phyloP scores from a whole-genome alignment of 2,797 vertebrate species.

The Sebastes hubbsi region DNA sequence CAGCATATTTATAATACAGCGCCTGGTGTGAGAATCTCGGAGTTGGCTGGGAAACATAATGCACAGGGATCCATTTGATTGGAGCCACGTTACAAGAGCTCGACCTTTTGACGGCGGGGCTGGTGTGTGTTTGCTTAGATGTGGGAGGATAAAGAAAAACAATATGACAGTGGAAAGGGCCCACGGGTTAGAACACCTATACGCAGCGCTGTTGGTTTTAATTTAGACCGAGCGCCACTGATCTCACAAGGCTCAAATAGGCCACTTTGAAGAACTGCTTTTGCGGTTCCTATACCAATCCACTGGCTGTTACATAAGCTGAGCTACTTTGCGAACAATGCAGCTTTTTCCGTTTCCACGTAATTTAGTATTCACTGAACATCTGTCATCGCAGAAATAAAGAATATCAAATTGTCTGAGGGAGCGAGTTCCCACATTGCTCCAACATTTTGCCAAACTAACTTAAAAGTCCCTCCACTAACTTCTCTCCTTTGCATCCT shows the following conservation, averaged over 20 bases:
- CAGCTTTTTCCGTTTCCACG: slow-evolving; percentile 7
- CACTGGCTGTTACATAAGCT: slow-evolving; percentile 42
- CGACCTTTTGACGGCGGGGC: slow-evolving; percentile 13
- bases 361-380: slow-evolving; percentile 23
- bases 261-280: slow-evolving; percentile 52
- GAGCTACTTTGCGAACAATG: slow-evolving; percentile 8
- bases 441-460: slow-evolving; percentile 37
- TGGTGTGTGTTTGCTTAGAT: slow-evolving; percentile 32
- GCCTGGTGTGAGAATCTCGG: not conserved
- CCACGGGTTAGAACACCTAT: slow-evolving; percentile 32
- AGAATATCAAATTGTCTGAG: slow-evolving; percentile 11
- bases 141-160: slow-evolving; percentile 56
- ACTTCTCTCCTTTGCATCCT: slow-evolving; percentile 54
- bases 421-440: slow-evolving; percentile 11
- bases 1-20: slow-evolving; percentile 47
- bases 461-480: slow-evolving; percentile 43
- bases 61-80: slow-evolving; percentile 40
- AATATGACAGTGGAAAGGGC: slow-evolving; percentile 38
- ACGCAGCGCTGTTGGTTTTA: slow-evolving; percentile 44
- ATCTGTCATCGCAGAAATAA: slow-evolving; percentile 13
- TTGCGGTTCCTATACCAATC: slow-evolving; percentile 23
- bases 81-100: slow-evolving; percentile 3
- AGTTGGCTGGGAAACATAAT: slow-evolving; percentile 26
- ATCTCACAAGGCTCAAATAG: slow-evolving; percentile 46
- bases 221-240: slow-evolving; percentile 41